phyloP scores from a whole-genome alignment of 92 coral and sea anemone species.

The Umimayanthus chanpuru region DNA sequence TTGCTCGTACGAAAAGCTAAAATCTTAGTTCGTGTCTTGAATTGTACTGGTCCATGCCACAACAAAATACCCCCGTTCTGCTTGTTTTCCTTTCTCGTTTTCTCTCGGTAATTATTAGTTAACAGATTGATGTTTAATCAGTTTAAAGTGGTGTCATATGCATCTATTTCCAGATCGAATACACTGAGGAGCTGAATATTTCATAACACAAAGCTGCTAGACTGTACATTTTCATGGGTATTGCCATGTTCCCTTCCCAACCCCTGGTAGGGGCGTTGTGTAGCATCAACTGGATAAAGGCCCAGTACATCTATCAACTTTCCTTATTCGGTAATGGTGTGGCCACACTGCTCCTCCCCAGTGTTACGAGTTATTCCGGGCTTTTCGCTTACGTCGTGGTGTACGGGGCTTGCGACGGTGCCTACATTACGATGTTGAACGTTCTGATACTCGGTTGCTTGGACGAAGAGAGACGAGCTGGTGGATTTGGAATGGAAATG shows the following conservation, averaged over 20 bases:
- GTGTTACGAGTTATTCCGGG: not conserved
- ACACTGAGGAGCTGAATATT: conserved; percentile 20
- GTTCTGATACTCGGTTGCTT: conserved; percentile 26
- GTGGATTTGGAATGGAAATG: conserved; percentile 30
- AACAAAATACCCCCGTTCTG: no score
- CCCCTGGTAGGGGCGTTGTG: conserved; percentile 38
- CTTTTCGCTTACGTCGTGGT: conserved; percentile 4
- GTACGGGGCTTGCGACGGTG: conserved; percentile 32
- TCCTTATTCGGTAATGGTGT: conserved; percentile 36
- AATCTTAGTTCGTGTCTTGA: no score
- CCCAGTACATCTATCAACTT: conserved; percentile 21
- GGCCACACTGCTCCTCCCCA: conserved; percentile 23
- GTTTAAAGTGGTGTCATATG: no score
- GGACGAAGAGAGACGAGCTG: conserved; percentile 27
- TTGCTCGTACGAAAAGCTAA: no score
- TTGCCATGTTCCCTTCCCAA: conserved; percentile 19
- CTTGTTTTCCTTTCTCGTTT: no score
- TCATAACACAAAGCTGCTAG: conserved; percentile 30
- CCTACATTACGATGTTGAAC: conserved; percentile 28
- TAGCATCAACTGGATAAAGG: conserved; percentile 1
- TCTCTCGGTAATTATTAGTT: no score
- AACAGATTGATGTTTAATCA: no score
- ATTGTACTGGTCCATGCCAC: no score
- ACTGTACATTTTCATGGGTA: conserved; percentile 36
- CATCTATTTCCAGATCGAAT: conserved; percentile 14